phyloP scores from a whole-genome alignment of 2,888 invertebrate species.

The Panzeria rudis region DNA sequence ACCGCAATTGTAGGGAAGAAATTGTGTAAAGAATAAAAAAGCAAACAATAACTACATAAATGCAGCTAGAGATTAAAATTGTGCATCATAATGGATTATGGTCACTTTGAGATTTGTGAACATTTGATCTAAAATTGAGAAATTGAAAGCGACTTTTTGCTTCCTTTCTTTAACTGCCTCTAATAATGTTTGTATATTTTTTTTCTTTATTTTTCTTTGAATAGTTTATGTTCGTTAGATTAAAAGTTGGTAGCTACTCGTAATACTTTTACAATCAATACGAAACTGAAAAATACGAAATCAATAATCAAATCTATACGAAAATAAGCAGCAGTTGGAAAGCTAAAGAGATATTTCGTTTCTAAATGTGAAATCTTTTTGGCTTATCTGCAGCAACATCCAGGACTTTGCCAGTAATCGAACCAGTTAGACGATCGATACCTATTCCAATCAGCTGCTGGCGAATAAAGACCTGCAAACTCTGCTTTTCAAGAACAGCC shows the following conservation, averaged over 20 bases:
- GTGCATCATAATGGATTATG: constrained; percentile 60
- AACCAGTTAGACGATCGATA: too few relatives aligned
- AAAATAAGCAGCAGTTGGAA: too few relatives aligned
- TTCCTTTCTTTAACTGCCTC: neutral
- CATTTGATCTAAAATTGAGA: constrained; percentile 49
- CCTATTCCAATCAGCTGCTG: too few relatives aligned
- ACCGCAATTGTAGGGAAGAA: neutral
- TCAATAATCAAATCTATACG: too few relatives aligned
- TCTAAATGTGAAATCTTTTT: too few relatives aligned
- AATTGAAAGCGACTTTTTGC: constrained; percentile 48
- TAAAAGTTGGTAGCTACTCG: neutral
- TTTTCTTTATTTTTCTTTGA: too few relatives aligned
- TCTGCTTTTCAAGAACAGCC: too few relatives aligned
- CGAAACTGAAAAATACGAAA: constrained; percentile 2
- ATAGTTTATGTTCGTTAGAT: neutral
- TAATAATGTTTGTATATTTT: neutral
- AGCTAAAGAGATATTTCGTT: too few relatives aligned
- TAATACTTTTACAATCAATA: neutral
- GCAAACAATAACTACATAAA: neutral
- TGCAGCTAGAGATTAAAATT: constrained; percentile 50
- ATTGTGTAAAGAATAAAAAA: constrained; percentile 3
- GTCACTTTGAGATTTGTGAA: constrained; percentile 61
- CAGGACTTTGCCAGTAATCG: too few relatives aligned
- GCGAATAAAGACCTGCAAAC: too few relatives aligned
- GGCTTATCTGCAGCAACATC: too few relatives aligned